Conservation (phyloP, 2,113 vertebrate genomes). For the Aplodontia rufa region DNA sequence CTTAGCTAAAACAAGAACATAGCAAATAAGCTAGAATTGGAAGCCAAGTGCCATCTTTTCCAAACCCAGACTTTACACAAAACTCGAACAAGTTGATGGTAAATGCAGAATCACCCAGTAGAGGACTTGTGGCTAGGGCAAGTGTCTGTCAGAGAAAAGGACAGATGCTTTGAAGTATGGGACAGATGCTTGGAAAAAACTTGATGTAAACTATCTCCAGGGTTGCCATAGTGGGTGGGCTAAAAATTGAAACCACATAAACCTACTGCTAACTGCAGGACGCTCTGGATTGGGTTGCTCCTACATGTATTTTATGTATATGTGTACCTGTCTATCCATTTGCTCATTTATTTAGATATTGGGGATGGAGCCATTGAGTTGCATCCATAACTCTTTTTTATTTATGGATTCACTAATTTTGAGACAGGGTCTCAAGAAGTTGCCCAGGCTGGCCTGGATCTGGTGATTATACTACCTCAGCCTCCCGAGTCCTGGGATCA, state of each 20-base stretch:
- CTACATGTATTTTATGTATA: neutral
- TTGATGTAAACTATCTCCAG: neutral
- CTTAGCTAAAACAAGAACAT: neutral
- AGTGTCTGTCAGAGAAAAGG: neutral
- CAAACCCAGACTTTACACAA: conserved; percentile 2
- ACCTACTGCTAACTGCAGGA: neutral
- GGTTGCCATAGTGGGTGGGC: neutral
- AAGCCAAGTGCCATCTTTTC: neutral
- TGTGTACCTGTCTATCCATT: too few species aligned
- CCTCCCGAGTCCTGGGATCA: too few species aligned
- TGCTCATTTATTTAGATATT: too few species aligned
- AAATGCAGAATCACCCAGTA: neutral
- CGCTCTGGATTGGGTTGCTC: neutral
- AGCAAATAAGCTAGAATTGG: neutral
- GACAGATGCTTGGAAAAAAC: neutral
- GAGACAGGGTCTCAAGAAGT: too few species aligned
- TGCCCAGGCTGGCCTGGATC: too few species aligned
- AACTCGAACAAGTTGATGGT: neutral
- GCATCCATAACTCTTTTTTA: too few species aligned
- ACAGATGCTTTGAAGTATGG: neutral
- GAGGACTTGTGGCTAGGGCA: neutral
- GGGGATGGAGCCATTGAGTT: too few species aligned
- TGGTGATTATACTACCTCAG: too few species aligned
- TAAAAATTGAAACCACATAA: neutral
- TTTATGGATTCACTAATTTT: too few species aligned